Evolutionary conservation across 2,797 vertebrate genomes (phyloP).

Genomic region (Epinephelus awoara): DNA sequence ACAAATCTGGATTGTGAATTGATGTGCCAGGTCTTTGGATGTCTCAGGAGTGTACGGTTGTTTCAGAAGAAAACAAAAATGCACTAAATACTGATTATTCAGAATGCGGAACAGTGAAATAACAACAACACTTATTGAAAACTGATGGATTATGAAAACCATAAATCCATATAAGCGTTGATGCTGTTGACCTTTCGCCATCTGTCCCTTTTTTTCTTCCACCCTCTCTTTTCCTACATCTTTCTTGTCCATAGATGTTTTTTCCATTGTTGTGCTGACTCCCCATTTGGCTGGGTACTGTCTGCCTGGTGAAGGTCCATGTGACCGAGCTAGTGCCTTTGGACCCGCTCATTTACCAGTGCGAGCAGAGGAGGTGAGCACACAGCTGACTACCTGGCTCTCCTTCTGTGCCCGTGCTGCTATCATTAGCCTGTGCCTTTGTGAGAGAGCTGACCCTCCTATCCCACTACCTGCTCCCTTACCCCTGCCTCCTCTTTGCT

Average conservation of each 20-base stretch:
- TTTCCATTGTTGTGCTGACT: slow-evolving; percentile 22
- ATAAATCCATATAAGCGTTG: slow-evolving; percentile 25
- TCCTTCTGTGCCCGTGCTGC: slow-evolving; percentile 42
- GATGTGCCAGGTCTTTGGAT: not conserved
- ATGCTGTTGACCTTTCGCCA: slow-evolving; percentile 37
- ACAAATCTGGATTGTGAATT: slow-evolving; percentile 29
- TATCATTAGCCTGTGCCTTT: slow-evolving; percentile 69
- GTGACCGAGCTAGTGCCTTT: slow-evolving; percentile 23
- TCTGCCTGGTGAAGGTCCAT: slow-evolving; percentile 30
- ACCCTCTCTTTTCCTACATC: slow-evolving; percentile 3
- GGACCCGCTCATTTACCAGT: slow-evolving; percentile 17
- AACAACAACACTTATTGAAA: not conserved
- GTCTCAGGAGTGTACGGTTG: too few relatives aligned
- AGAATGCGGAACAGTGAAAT: not conserved
- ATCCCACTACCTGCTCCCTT: slow-evolving; percentile 2
- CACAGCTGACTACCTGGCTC: slow-evolving; percentile 42
- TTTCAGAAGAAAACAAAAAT: too few relatives aligned
- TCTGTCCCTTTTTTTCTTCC: slow-evolving; percentile 6
- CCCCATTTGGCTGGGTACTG: slow-evolving; percentile 6
- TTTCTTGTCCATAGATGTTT: slow-evolving; percentile 21
- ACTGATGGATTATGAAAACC: slow-evolving; percentile 27
- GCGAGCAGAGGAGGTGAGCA: slow-evolving; percentile 13
- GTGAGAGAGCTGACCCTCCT: slow-evolving; percentile 39
- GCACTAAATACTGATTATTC: slow-evolving; percentile 1
- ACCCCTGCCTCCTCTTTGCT: slow-evolving; percentile 2